Evolutionary conservation across 1,140 invertebrate species (phyloP), one percentile per base, ranked within the genome.

Genomic region (Samia ricini): DNA sequence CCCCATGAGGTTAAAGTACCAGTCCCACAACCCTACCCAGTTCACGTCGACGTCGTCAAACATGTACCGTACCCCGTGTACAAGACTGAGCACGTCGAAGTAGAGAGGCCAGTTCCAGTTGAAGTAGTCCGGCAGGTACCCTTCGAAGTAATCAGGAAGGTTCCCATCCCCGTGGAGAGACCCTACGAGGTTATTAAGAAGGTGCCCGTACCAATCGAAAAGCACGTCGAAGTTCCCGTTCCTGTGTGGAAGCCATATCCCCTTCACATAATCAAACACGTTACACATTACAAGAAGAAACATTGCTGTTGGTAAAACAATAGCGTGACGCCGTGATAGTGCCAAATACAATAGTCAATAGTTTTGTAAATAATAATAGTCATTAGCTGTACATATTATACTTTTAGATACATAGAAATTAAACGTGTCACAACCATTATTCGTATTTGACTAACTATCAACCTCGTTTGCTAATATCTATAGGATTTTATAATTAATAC

Each of bases 201-300:
- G 61, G 63, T 91, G 18, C 89, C 85, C 23, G 80, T 91, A 7
- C 87, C 85, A 0, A 66, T 90, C 7, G 86, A 87, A 62, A 91
- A 90, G 66, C 81, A 82, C 64, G 83, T 90, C 0, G 79, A 88
- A 55, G 87, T 89, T 1, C 85, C 84, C n/a, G 80, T 83, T 2
- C 59, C 83, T 6, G 79, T 89, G 4, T 89, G 87, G 87, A 86
- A 90, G 71, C 86, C 86, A 3, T 85, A 88, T 74, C 86, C 84
- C 0, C 73, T 90, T 36, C 85, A 89, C 63, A 83, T 88, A 69
- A 88, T 88, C 71, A 89, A 89, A 56, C 87, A 90, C 72, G 82
- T 90, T 56, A 88, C 84, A 29, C 88, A 90, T 68, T 86, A 88
- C 77, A 77, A 88, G 63, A 90, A 88, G 73, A 87, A 90, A 72